Evolutionary conservation across 2,113 vertebrate species (phyloP).

Genomic region (Ophiodon elongatus): DNA sequence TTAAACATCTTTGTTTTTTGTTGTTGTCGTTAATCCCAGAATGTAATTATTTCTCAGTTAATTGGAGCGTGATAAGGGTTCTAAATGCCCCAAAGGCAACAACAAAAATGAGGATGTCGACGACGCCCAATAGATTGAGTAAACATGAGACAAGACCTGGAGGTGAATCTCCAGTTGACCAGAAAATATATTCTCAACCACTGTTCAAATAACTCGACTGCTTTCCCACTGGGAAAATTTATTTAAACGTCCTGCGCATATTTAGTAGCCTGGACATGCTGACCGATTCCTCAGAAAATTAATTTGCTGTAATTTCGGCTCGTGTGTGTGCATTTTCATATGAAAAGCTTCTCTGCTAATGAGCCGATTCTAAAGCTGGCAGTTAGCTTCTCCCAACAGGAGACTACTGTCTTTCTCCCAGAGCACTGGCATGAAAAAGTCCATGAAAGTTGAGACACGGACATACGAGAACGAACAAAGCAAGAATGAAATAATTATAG

Average conservation of each 20-base stretch:
- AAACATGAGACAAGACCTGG: neutral
- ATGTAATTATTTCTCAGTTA: neutral
- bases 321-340: neutral
- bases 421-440: too few species aligned
- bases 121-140: neutral
- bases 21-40: neutral
- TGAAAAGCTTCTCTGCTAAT: slow-evolving; percentile 8
- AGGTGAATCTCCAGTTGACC: neutral
- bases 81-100: neutral
- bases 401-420: neutral
- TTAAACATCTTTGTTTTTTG: neutral
- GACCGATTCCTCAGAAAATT: neutral
- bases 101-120: neutral
- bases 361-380: neutral
- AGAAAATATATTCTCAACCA: neutral
- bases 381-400: neutral
- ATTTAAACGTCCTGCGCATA: neutral
- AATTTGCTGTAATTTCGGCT: neutral
- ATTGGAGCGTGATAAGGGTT: neutral
- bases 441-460: neutral
- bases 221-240: neutral
- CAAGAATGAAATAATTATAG: neutral
- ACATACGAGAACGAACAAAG: neutral
- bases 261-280: neutral
- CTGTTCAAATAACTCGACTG: neutral